Conservation (phyloP, 2,888 invertebrate genomes). For the Phymatocera aterrima region DNA sequence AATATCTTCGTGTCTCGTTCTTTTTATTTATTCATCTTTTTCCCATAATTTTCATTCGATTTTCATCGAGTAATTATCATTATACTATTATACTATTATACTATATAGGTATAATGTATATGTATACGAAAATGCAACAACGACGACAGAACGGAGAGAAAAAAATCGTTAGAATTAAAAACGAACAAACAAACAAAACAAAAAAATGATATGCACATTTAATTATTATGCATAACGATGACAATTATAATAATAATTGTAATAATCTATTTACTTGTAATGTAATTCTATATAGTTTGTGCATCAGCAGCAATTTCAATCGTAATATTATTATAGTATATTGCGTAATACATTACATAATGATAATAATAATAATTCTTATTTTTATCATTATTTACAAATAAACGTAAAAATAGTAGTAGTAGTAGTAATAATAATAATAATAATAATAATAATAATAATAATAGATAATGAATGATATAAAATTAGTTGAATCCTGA, state of each 20-base stretch:
- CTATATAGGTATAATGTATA: too few relatives aligned
- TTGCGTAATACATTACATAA: background rate
- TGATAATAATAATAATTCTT: too few relatives aligned
- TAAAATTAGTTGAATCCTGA: slow-evolving; percentile 58
- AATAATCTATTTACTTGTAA: background rate
- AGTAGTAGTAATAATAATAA: slow-evolving; percentile 21
- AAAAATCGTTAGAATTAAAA: too few relatives aligned
- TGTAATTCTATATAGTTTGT: slow-evolving; percentile 56
- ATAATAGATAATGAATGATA: slow-evolving; percentile 2
- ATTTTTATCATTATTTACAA: slow-evolving; percentile 40
- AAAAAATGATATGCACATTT: too few relatives aligned
- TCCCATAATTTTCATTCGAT: too few relatives aligned
- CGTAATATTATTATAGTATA: background rate
- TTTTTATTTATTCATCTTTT: too few relatives aligned
- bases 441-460: background rate
- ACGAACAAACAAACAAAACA: too few relatives aligned
- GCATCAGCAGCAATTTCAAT: slow-evolving; percentile 61
- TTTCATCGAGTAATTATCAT: too few relatives aligned
- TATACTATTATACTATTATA: too few relatives aligned
- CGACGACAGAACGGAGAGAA: too few relatives aligned
- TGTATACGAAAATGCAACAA: too few relatives aligned
- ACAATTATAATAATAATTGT: background rate
- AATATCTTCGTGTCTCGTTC: too few relatives aligned
- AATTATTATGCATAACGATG: background rate
- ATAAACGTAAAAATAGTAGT: slow-evolving; percentile 16